Base-by-base conservation (phyloP, 2,888 invertebrate species). In the Sarcophaga carnaria region DNA sequence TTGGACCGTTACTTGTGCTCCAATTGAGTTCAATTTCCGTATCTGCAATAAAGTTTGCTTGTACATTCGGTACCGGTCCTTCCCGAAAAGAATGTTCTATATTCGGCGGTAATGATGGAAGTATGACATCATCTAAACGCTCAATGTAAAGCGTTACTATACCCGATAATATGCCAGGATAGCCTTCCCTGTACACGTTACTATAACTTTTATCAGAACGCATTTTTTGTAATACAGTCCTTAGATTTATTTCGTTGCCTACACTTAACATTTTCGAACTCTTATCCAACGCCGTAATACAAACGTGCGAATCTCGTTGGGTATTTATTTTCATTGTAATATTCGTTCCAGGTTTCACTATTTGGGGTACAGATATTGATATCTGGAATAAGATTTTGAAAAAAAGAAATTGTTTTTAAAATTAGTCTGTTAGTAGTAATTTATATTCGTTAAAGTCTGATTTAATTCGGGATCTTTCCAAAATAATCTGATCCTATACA, bases 251-350 rank as follows among this genome's bases (percentile, higher is more conserved):
- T 90, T 94, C 94, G 45, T 93, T 93, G 72, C 97, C 97, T 25
- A 95, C 94, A 91, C 96, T 96, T 14, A 98, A 94, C 17, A 96
- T 92, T 6, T 96, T 92, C 3, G 97, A 96, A 91, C 96, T 96
- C 92, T 97, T 96, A 93, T 99, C 99, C 12, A 97, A 96, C 0
- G 97, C 99, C 87, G 99, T 94, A 14, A 99, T 93, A 3, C 97
- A 98, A 22, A 98, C 96, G 89, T 96, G 96, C 0, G 98, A 97
- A 90, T 97, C 96, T 0, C 97, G 96, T 91, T 96, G 97, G 0
- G 98, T 96, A 22, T 95, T 94, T 17, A 99, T 95, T 4, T 95
- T 95, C 11, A 99, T 94, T 89, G 97, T 96, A 2, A 98, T 95
- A 82, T 96, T 95, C 22, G 96, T 95, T 77, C 97, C 97, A 0